These are phyloP conservation scores for Myotis vivesi DNA, from an alignment of 2,797 vertebrate species.

Conservation along the genomic window DNA sequence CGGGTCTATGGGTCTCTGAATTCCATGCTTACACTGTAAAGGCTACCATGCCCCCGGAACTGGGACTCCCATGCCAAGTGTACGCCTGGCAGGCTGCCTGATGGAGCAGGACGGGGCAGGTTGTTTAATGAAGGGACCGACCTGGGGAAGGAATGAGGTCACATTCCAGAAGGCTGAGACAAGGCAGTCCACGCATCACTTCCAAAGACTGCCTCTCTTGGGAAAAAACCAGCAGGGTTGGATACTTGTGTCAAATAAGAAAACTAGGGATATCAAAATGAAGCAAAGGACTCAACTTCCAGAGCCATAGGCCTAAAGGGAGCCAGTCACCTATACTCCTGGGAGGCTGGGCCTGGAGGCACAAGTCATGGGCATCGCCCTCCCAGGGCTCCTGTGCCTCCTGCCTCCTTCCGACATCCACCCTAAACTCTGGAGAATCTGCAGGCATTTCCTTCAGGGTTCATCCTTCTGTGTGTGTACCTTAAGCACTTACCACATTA, in stretches of 20 bases:
- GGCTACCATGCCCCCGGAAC: not conserved
- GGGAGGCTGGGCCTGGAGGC: not conserved
- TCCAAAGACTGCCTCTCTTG: constrained; percentile 43
- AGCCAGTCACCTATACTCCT: too few species aligned
- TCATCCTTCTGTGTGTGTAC: not conserved
- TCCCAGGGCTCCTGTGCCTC: not conserved
- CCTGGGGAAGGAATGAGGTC: constrained; percentile 63
- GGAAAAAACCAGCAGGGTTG: constrained; percentile 34
- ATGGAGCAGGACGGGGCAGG: constrained; percentile 42
- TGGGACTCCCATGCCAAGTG: not conserved
- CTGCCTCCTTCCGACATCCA: not conserved
- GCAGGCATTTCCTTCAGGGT: not conserved
- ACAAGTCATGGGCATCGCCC: rapidly evolving
- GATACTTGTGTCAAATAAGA: not conserved
- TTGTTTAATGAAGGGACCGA: not conserved
- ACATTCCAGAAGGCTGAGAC: constrained; percentile 65
- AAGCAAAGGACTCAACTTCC: not conserved
- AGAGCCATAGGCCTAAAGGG: not conserved
- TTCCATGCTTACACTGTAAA: not conserved
- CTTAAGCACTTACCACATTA: not conserved
- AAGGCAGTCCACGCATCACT: not conserved
- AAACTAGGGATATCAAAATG: not conserved
- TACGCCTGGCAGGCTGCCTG: constrained; percentile 24
- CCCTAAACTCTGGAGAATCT: not conserved
- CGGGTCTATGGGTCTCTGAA: not conserved